Evolutionary conservation across 2,797 vertebrate species (phyloP).

Genomic region (Siniperca scherzeri): DNA sequence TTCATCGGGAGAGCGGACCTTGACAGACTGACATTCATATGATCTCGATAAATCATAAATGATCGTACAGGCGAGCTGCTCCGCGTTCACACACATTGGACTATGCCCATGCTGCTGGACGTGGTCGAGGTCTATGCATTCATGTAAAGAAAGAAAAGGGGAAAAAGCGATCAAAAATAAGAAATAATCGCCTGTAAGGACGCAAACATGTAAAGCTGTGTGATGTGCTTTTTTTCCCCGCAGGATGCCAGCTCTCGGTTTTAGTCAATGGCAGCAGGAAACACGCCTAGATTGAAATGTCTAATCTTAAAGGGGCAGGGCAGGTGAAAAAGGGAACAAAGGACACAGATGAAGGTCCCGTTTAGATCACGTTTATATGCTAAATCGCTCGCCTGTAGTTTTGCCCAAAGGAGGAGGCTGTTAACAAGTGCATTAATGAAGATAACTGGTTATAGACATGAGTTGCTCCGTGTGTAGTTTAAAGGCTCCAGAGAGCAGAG

Average conservation of each 20-base stretch:
- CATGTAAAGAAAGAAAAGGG: not conserved
- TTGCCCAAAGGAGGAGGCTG: conserved; percentile 16
- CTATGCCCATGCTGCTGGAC: not conserved
- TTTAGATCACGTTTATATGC: conserved; percentile 32
- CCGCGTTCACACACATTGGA: not conserved
- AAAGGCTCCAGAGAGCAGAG: conserved; percentile 25
- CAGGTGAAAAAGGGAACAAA: conserved; percentile 81
- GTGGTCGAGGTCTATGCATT: not conserved
- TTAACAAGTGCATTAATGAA: conserved; percentile 6
- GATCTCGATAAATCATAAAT: conserved; percentile 69
- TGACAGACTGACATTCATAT: conserved; percentile 84
- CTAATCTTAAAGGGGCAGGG: conserved; percentile 87
- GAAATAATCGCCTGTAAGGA: conserved; percentile 11
- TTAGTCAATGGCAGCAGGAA: conserved; percentile 88
- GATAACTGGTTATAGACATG: conserved; percentile 35
- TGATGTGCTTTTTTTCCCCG: conserved; percentile 58
- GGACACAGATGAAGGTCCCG: conserved; percentile 42
- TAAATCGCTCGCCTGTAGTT: not conserved
- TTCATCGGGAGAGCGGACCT: conserved; percentile 77
- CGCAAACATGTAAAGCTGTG: conserved; percentile 32
- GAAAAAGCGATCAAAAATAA: conserved; percentile 1
- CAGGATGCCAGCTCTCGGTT: conserved; percentile 76
- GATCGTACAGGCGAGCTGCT: conserved; percentile 11
- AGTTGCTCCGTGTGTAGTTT: not conserved
- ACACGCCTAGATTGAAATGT: conserved; percentile 88